Base-by-base conservation (phyloP, 2,797 vertebrate species). In the Myiothlypis chrysogaster region DNA sequence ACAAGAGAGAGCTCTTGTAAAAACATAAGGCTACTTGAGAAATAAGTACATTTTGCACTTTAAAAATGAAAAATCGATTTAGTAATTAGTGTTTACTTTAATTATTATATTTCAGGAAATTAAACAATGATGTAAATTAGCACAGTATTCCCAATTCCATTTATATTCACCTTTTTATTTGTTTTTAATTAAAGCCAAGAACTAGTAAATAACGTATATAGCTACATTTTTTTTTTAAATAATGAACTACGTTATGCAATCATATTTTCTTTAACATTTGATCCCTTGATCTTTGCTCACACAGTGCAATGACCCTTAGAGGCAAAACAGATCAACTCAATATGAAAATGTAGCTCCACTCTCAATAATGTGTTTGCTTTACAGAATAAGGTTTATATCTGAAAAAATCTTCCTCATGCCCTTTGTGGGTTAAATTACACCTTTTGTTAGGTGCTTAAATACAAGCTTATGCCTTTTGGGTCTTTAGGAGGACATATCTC, bases 1-100 rank as follows among this genome's bases (percentile, higher is more conserved):
- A 98, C 97, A 97, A 98, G 98, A 97, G 97, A 89, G 98, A 73
- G 95, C 96, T 96, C 85, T 98, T 97, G 97, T 97, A 97, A 97
- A 98, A 98, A 93, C 79, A 83, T 87, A 80, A 83, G 13, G 11
- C 28, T 85, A 12, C 28, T 30, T 69, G 39, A 88, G 60, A 81
- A 83, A 81, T 52, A 68, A 61, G n/a, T 43, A 43, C 17, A 32
- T 87, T 92, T 95, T 96, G 6, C 19, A 32, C n/a, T 90, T 84
- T 65, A 44, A 72, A 78, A 73, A 73, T 7, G 41, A 87, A 93
- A 95, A 91, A 60, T 75, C 86, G 21, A 50, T 91, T 86, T 57
- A 71, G 50, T 87, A 92, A 81, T 92, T 89, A 91, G 39, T 79
- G 82, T 93, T 96, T 77, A 77, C 50, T 91, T 87, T 94, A 92